Percentiles rank a stretch among this genome's conserved stretches.
Conservation (phyloP, 2,888 invertebrate genomes). For the Euplexia lucipara region DNA sequence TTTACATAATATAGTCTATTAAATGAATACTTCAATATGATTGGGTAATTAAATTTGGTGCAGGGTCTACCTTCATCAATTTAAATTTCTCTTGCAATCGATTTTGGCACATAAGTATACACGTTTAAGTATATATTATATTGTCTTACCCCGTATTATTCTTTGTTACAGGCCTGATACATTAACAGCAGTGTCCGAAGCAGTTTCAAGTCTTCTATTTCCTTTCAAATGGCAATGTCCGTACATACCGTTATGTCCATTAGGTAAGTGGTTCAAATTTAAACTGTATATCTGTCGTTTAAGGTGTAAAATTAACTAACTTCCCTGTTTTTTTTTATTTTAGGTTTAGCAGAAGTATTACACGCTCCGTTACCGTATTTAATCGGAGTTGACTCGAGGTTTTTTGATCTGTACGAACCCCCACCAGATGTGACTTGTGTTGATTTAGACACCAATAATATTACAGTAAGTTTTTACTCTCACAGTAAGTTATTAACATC, state of each 20-base stretch:
- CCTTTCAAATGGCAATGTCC: slow-evolving; percentile 99
- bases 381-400: slow-evolving; percentile 98
- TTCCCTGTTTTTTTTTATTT: not conserved
- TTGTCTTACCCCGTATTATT: slow-evolving; percentile 14
- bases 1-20: too few species aligned
- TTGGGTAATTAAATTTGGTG: too few species aligned
- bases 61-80: too few species aligned
- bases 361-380: slow-evolving; percentile 99
- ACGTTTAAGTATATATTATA: too few species aligned
- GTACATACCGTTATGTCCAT: slow-evolving; percentile 99
- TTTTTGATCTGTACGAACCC: slow-evolving; percentile 99
- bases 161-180: slow-evolving; percentile 95
- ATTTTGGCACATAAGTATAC: too few species aligned
- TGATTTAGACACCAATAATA: slow-evolving; percentile 99
- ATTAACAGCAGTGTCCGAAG: slow-evolving; percentile 99
- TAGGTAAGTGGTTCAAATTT: slow-evolving; percentile 90
- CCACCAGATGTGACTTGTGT: slow-evolving; percentile 99
- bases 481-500: not conserved
- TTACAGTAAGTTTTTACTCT: slow-evolving; percentile 92
- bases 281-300: accelerated
- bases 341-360: slow-evolving; percentile 97
- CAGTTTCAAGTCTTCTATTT: slow-evolving; percentile 98
- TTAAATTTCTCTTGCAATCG: too few species aligned
- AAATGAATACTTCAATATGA: too few species aligned
- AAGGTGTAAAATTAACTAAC: not conserved